phyloP scores from a whole-genome alignment of 23 tunicate species.

The Ciona savignyi region DNA sequence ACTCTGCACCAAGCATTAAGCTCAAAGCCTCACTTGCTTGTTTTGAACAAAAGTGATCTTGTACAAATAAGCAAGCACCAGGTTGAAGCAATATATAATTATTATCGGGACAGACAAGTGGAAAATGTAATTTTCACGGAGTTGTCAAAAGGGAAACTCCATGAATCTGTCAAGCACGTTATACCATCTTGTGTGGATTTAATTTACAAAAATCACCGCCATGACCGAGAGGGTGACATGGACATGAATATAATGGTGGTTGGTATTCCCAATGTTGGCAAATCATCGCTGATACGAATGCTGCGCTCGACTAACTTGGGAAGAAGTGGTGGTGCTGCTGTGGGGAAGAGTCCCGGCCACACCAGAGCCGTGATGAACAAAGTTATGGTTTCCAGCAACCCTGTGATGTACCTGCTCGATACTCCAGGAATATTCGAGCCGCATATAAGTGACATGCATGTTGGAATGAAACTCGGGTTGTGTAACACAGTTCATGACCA shows the following conservation, averaged over 20 bases:
- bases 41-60: slow-evolving; percentile 69
- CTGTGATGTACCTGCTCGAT: slow-evolving; percentile 50
- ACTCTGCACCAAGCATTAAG: slow-evolving; percentile 23
- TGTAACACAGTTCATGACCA: slow-evolving; percentile 73
- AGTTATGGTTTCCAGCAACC: slow-evolving; percentile 69
- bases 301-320: slow-evolving; percentile 26
- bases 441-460: slow-evolving; percentile 27
- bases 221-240: slow-evolving; percentile 28
- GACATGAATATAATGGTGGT: slow-evolving; percentile 73
- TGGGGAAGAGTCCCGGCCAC: slow-evolving; percentile 56
- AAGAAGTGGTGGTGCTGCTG: slow-evolving; percentile 21
- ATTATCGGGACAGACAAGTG: slow-evolving; percentile 16
- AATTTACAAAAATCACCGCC: slow-evolving; percentile 19
- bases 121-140: slow-evolving; percentile 28
- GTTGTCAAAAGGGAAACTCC: slow-evolving; percentile 1
- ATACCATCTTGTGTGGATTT: slow-evolving; percentile 67
- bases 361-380: slow-evolving; percentile 48
- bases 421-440: slow-evolving; percentile 86
- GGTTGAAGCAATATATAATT: slow-evolving; percentile 14
- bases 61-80: slow-evolving; percentile 29
- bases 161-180: slow-evolving; percentile 10
- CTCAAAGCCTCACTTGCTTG: slow-evolving; percentile 46
- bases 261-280: slow-evolving; percentile 90
- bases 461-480: slow-evolving; percentile 63
- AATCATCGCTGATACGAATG: slow-evolving; percentile 70